Evolutionary conservation across 1,140 invertebrate species (phyloP).

Genomic region (Oryctes rhinoceros): DNA sequence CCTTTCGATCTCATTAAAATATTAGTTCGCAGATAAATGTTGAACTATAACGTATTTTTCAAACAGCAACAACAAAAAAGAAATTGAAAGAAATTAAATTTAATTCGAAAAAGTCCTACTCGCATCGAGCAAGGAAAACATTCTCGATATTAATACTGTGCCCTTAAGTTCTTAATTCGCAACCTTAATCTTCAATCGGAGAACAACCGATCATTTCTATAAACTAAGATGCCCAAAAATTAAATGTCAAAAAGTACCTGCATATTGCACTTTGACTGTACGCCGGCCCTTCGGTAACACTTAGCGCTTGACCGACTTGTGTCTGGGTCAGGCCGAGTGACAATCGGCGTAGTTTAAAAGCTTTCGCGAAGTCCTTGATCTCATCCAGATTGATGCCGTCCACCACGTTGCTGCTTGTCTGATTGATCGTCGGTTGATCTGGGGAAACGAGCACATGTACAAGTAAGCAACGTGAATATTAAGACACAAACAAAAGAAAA

Average conservation of each 20-base stretch:
- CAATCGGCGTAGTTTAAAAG: constrained; percentile 92
- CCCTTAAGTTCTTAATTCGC: too few species aligned
- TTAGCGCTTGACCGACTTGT: constrained; percentile 93
- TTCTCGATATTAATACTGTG: too few species aligned
- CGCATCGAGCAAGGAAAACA: too few species aligned
- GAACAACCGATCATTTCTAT: too few species aligned
- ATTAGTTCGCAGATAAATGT: too few species aligned
- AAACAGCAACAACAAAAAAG: too few species aligned
- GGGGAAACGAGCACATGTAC: constrained; percentile 48
- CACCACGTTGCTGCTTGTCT: constrained; percentile 91
- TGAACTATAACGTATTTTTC: too few species aligned
- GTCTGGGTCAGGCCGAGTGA: constrained; percentile 96
- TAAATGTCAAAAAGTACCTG: constrained; percentile 73
- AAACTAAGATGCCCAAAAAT: background rate
- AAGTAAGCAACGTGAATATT: too few species aligned
- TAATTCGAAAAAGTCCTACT: too few species aligned
- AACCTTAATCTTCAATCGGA: too few species aligned
- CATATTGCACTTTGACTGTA: constrained; percentile 99
- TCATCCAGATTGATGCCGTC: constrained; percentile 97
- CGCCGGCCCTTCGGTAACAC: constrained; percentile 94
- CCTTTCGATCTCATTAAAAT: background rate
- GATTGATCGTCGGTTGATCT: constrained; percentile 92
- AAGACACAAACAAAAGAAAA: too few species aligned
- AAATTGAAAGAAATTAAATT: too few species aligned
- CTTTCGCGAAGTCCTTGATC: constrained; percentile 98